Evolutionary conservation across 2,113 vertebrate species (phyloP).

Genomic region (Narcine bancroftii): DNA sequence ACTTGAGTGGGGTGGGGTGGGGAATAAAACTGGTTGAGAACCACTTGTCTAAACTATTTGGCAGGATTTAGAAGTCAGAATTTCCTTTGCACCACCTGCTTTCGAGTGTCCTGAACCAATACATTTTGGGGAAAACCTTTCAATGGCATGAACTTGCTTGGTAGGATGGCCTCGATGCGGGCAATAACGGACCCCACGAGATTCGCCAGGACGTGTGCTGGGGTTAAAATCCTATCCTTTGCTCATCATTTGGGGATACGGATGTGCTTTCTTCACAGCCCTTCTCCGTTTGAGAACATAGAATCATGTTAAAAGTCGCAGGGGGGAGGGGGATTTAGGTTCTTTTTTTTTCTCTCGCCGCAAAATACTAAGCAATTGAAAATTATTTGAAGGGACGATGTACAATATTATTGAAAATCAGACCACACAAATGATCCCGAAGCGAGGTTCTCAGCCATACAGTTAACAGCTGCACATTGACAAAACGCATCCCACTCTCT

Average conservation of each 20-base stretch:
- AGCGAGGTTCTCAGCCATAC: conserved; percentile 8
- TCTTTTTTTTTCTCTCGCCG: too few relatives aligned
- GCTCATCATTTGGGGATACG: neutral
- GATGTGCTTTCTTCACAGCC: too few relatives aligned
- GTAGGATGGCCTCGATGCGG: neutral
- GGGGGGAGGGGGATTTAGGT: too few relatives aligned
- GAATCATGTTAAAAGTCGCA: too few relatives aligned
- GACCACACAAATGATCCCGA: conserved; percentile 28
- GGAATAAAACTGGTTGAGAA: too few relatives aligned
- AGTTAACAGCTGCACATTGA: conserved; percentile 27
- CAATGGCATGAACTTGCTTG: neutral
- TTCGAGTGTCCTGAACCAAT: neutral
- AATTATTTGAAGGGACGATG: neutral
- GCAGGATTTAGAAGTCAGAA: neutral
- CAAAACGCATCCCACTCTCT: conserved; percentile 40
- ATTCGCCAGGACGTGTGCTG: neutral
- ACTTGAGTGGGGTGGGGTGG: too few relatives aligned
- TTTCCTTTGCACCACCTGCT: neutral
- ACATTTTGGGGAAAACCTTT: neutral
- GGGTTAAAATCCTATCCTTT: neutral
- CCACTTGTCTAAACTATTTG: neutral
- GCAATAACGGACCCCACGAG: neutral
- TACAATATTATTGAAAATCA: neutral
- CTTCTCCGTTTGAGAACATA: too few relatives aligned
- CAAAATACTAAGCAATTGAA: neutral